Conservation (phyloP, 2,797 vertebrate genomes). For the Phoeniculus purpureus region DNA sequence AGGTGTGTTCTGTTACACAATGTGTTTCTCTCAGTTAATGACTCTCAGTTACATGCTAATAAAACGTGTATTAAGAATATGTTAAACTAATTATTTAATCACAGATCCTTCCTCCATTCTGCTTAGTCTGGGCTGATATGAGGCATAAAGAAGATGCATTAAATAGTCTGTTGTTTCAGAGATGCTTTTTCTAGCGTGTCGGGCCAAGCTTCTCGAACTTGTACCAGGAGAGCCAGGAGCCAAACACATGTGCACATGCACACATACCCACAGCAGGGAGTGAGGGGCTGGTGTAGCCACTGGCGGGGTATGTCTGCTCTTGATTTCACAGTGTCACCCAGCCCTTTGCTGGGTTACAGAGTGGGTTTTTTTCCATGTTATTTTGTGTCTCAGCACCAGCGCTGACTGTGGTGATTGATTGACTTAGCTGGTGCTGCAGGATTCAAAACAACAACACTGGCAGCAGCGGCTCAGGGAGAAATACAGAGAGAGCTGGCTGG, state of each 20-base stretch:
- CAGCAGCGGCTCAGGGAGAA: constrained; percentile 5
- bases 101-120: background rate
- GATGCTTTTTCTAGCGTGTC: background rate
- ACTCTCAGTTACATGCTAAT: constrained; percentile 24
- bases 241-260: background rate
- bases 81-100: background rate
- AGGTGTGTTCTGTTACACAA: constrained; percentile 20
- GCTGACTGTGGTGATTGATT: constrained; percentile 38
- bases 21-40: background rate
- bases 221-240: background rate
- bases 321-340: constrained; percentile 20
- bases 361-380: background rate
- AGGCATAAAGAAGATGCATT: background rate
- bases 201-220: background rate
- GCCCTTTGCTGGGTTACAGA: background rate
- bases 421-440: constrained; percentile 37
- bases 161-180: background rate
- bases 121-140: background rate
- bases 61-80: background rate
- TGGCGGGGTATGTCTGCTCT: constrained; percentile 26
- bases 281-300: background rate
- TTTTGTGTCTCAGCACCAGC: constrained; percentile 15
- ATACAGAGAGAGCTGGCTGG: background rate
- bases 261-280: background rate
- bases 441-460: constrained; percentile 33